phyloP scores from a whole-genome alignment of 2,113 vertebrate genomes.

The Cynocephalus volans region DNA sequence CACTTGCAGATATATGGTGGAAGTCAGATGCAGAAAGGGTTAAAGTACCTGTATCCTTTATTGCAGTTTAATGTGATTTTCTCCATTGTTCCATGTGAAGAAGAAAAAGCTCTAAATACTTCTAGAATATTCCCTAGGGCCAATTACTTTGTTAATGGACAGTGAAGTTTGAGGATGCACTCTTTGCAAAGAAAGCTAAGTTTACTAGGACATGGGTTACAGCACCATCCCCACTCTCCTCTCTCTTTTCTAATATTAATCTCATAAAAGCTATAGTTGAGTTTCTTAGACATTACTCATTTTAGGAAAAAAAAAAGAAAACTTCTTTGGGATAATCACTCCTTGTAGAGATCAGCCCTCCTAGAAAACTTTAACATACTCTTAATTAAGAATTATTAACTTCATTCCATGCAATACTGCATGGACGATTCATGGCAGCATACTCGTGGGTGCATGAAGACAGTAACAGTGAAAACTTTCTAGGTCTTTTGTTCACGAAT shows the following conservation, averaged over 20 bases:
- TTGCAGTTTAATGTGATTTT: conserved; percentile 70
- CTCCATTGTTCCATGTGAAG: conserved; percentile 56
- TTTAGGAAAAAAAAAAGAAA: background rate
- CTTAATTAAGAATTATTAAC: background rate
- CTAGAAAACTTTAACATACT: conserved; percentile 31
- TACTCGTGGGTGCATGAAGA: background rate
- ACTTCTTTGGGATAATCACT: background rate
- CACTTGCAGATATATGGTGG: background rate
- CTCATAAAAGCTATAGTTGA: conserved; percentile 26
- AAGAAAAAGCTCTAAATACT: conserved; percentile 66
- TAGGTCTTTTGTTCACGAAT: background rate
- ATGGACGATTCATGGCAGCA: background rate
- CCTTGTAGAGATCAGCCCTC: background rate
- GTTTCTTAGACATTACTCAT: conserved; percentile 3
- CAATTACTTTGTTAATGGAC: conserved; percentile 66
- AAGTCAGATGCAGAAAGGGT: conserved; percentile 30
- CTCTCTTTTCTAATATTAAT: background rate
- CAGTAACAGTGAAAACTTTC: background rate
- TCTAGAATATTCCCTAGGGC: conserved; percentile 68
- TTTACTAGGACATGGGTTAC: conserved; percentile 34
- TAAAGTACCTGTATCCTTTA: conserved; percentile 64
- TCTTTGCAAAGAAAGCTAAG: conserved; percentile 68
- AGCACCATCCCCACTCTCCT: background rate
- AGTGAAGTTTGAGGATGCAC: conserved; percentile 54
- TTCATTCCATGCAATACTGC: background rate